phyloP scores from a whole-genome alignment of 2,797 vertebrate genomes.

The Trachops cirrhosus region DNA sequence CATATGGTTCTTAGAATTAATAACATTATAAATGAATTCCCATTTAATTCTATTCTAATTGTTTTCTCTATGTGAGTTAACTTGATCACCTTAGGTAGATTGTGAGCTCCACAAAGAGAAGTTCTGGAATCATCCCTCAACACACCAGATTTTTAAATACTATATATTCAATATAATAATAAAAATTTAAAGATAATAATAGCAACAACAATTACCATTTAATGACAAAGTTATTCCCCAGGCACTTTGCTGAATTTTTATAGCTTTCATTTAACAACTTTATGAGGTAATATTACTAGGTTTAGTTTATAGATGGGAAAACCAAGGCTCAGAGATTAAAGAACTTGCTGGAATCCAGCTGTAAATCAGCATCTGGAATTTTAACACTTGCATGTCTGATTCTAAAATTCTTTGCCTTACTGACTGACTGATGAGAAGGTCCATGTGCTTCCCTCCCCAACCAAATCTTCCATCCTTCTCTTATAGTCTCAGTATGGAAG shows the following conservation, averaged over 20 bases:
- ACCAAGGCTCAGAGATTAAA: not conserved
- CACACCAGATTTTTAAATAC: not conserved
- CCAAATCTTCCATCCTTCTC: not conserved
- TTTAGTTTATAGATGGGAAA: not conserved
- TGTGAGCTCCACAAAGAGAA: not conserved
- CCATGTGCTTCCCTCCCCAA: not conserved
- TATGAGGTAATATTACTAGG: not conserved
- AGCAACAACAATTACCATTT: not conserved
- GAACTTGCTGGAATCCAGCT: not conserved
- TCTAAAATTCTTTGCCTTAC: not conserved
- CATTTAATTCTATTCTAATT: not conserved
- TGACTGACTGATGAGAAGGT: too few relatives aligned
- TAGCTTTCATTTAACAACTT: not conserved
- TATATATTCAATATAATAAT: not conserved
- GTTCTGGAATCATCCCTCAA: not conserved
- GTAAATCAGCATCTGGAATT: not conserved
- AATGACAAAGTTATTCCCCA: not conserved
- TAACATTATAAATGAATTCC: not conserved
- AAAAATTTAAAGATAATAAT: not conserved
- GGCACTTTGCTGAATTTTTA: not conserved
- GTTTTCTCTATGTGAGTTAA: not conserved
- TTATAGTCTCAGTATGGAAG: not conserved
- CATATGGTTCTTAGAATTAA: not conserved
- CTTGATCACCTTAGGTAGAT: not conserved
- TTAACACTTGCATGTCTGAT: not conserved